These are phyloP conservation scores for Epistrophe eligans DNA, from an alignment of 2,888 invertebrate genomes.

Conservation along the genomic window DNA sequence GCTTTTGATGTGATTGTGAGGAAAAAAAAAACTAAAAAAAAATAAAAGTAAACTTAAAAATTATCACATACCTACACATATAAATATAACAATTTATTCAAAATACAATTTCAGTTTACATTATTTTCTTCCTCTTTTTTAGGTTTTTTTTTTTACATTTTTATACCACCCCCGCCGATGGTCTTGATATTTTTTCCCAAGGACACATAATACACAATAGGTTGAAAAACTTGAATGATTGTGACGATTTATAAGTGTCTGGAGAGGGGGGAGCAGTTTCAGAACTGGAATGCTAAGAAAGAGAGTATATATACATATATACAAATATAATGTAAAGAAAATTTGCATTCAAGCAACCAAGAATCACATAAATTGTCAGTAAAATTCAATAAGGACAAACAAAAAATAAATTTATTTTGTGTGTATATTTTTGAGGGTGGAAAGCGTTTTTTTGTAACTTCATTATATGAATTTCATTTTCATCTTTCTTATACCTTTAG, in stretches of 20 bases:
- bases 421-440: conserved; percentile 16
- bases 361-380: conserved; percentile 69
- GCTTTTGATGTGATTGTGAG: neutral
- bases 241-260: conserved; percentile 61
- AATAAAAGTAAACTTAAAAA: conserved; percentile 48
- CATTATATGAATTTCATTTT: conserved; percentile 45
- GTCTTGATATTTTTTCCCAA: conserved; percentile 23
- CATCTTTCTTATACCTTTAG: neutral
- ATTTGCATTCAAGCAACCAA: conserved; percentile 58
- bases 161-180: neutral
- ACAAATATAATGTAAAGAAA: conserved; percentile 28
- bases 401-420: neutral
- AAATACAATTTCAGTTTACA: conserved; percentile 29
- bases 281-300: neutral
- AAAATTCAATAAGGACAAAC: conserved; percentile 52
- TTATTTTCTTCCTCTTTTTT: conserved; percentile 11
- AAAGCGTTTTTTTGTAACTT: conserved; percentile 67
- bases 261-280: neutral
- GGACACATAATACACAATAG: conserved; percentile 29
- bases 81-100: conserved; percentile 58
- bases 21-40: neutral
- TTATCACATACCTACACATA: conserved; percentile 55
- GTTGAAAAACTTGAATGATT: conserved; percentile 70
- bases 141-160: neutral
- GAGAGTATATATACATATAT: neutral